A percentile compares a stretch with the other conserved stretches of the same genome.
phyloP scores from a whole-genome alignment of 2,797 vertebrate genomes.

The Clarias platycephalus region DNA sequence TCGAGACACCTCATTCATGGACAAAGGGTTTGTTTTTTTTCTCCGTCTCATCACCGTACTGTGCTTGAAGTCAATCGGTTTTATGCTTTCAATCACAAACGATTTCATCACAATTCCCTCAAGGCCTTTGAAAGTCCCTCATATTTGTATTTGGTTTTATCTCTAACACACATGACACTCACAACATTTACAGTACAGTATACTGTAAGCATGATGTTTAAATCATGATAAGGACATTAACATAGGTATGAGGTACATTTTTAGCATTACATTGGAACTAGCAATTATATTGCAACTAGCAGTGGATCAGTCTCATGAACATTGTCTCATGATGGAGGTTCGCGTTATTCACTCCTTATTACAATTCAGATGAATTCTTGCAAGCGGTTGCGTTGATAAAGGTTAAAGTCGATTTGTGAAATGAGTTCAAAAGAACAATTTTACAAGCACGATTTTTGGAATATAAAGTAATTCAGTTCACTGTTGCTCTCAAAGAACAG shows the following conservation, averaged over 20 bases:
- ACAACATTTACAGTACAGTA: neutral
- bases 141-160: neutral
- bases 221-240: neutral
- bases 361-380: neutral
- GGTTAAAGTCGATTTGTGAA: neutral
- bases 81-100: too few species aligned
- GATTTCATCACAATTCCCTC: too few species aligned
- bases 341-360: neutral
- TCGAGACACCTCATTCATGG: too few species aligned
- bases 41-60: too few species aligned
- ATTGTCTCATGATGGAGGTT: neutral
- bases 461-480: constrained; percentile 10
- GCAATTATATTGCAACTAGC: neutral
- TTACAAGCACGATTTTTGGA: neutral
- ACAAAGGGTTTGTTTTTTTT: too few species aligned
- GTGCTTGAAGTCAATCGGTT: too few species aligned
- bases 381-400: neutral
- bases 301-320: neutral
- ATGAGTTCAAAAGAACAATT: neutral
- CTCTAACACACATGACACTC: neutral
- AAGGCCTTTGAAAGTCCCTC: too few species aligned
- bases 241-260: neutral
- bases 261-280: neutral
- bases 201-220: too few species aligned
- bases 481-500: neutral